These are phyloP conservation scores for Rotaria magnacalcarata DNA, from an alignment of 2,888 invertebrate genomes.

Conservation along the genomic window DNA sequence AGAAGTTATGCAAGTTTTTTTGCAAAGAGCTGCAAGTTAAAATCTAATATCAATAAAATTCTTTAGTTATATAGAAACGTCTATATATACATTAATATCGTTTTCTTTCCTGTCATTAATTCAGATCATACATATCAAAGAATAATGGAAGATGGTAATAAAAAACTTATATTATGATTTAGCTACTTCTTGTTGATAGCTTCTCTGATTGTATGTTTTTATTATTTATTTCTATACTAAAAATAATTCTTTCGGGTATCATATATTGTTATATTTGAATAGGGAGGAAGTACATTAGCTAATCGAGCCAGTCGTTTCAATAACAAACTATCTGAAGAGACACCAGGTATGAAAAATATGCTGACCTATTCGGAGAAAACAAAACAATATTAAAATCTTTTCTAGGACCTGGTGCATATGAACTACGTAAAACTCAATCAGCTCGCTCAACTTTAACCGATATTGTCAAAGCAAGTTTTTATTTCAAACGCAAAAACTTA, in stretches of 20 bases:
- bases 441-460: background rate
- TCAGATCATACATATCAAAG: background rate
- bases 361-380: too few relatives aligned
- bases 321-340: slow-evolving; percentile 46
- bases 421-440: slow-evolving; percentile 38
- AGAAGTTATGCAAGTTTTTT: too few relatives aligned
- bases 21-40: too few relatives aligned
- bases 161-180: background rate
- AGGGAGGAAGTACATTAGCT: slow-evolving; percentile 53
- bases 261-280: too few relatives aligned
- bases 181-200: background rate
- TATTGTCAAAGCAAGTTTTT: background rate
- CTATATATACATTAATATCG: too few relatives aligned
- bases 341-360: background rate
- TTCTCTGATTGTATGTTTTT: background rate
- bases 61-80: too few relatives aligned
- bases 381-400: slow-evolving; percentile 33
- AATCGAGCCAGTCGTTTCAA: slow-evolving; percentile 54
- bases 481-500: too few relatives aligned
- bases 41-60: too few relatives aligned
- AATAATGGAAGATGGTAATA: background rate
- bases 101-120: background rate
- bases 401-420: slow-evolving; percentile 52
- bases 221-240: too few relatives aligned
- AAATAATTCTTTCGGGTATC: too few relatives aligned